Evolutionary conservation across 2,113 vertebrate genomes (phyloP), one percentile per base, ranked within the genome.

Genomic region (Mobula birostris): DNA sequence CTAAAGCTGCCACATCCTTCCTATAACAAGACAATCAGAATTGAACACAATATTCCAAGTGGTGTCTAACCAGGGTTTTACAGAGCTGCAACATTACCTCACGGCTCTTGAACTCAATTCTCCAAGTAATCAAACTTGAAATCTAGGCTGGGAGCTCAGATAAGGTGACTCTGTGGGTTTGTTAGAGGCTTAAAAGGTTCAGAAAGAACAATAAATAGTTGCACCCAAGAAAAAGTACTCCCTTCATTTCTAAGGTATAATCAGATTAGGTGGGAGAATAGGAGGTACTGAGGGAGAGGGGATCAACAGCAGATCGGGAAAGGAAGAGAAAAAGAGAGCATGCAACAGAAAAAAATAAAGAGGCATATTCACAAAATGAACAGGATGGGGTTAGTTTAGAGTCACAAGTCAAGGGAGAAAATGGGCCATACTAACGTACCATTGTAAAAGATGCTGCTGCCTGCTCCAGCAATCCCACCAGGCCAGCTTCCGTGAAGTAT

Each of bases 381-480:
- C 27, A 29, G 24, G n/a, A 36, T 88, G 8, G 21, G 6, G 27
- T 88, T 63, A 29, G 66, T 21, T 48, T 15, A 48, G 14, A 79
- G 61, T 12, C 7, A 19, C 19, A 77, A 94, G 27, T 7, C n/a
- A 29, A 2, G 93, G 15, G 70, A 76, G 4, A 21, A 1, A 17
- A 36, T 9, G 6, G 77, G 29, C 32, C 58, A 2, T 66, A n/a
- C 66, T 90, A 27, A 15, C 8, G 56, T 92, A 99, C 98, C 98
- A 98, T 97, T 95, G 97, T 97, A 96, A 99, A 98, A 85, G 97
- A 98, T 88, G 97, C 95, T 8, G 98, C 97, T 0, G 98, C 98
- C 95, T 98, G 98, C 94, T 99, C 98, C 94, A 99, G 96, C 94
- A 98, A 97, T 58, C 97, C 98, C 94, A 98, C 98, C 94, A 99